These are phyloP conservation scores for Drosophila neotestacea DNA, from an alignment of 2,888 invertebrate species.

Conservation along the genomic window DNA sequence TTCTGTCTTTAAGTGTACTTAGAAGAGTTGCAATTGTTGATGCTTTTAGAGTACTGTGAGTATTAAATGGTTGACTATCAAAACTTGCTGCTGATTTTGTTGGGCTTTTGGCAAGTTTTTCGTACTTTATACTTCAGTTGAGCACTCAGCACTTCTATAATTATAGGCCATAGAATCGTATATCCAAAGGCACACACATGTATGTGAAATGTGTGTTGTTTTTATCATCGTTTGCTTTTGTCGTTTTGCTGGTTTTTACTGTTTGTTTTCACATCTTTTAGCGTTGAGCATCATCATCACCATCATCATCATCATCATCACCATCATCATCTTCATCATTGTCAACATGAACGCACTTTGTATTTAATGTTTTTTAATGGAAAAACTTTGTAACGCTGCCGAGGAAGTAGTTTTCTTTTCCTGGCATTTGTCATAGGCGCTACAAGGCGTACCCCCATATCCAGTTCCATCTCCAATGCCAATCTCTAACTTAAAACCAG, in stretches of 20 bases:
- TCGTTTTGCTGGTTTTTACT: slow-evolving; percentile 54
- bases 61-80: slow-evolving; percentile 19
- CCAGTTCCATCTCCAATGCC: slow-evolving; percentile 10
- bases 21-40: slow-evolving; percentile 5
- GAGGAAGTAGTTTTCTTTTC: slow-evolving; percentile 53
- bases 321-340: slow-evolving; percentile 28
- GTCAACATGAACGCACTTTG: slow-evolving; percentile 64
- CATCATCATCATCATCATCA: slow-evolving; percentile 27
- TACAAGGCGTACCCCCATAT: slow-evolving; percentile 21
- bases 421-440: slow-evolving; percentile 64
- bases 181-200: slow-evolving; percentile 10
- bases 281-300: slow-evolving; percentile 17
- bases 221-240: slow-evolving; percentile 39
- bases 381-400: slow-evolving; percentile 68
- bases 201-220: slow-evolving; percentile 22
- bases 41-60: neutral
- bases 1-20: neutral
- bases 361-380: slow-evolving; percentile 72
- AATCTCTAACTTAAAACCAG: slow-evolving; percentile 38
- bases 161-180: slow-evolving; percentile 12
- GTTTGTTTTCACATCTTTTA: slow-evolving; percentile 54
- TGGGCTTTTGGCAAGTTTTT: slow-evolving; percentile 28
- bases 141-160: neutral
- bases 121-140: slow-evolving; percentile 2
- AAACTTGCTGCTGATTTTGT: slow-evolving; percentile 33